Base-by-base conservation (phyloP, 2,797 vertebrate genomes). In the Furcifer pardalis region DNA sequence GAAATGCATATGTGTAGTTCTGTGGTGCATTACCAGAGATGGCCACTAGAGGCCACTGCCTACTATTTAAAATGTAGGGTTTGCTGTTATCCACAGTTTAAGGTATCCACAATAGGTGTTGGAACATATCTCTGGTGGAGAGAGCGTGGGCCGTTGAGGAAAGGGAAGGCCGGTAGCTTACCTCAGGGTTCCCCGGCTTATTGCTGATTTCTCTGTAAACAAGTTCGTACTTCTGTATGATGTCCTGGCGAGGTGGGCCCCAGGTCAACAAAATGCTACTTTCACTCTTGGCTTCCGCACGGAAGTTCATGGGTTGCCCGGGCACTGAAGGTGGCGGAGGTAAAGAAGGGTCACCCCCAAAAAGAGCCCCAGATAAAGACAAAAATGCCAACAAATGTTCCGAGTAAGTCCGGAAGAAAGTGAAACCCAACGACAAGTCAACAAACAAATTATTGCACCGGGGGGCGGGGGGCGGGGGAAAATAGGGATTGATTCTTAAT, bases 231-330 rank as follows among this genome's bases (percentile, higher is more conserved):
- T 95, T 98, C 89, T 98, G 93, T 89, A 99, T 97, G 87, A 97
- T 98, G 88, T 99, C 98, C 92, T 98, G 98, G 49, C 98, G 96
- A 2, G 98, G 97, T 0, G 98, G 96, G 77, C 98, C 98, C 99
- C 99, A 99, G 0, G 97, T 98, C 65, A 99, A 95, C 84, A 97
- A 91, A 17, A 99, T 97, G 91, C 97, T 98, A 0, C 97, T 98
- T 94, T 99, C 98, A 0, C 97, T 98, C 92, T 98, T 98, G 82
- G 98, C 97, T 77, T 98, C 98, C 0, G 97, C 97, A 93, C 97
- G 96, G 93, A 99, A 97, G 94, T 98, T 99, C 95, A 97, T 97
- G 2, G 99, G 98, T 94, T 99, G 98, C 49, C 98, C 98, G 0
- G 98, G 98, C 75, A 99, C 98, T 99, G 91, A 83, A 2, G 37